Conservation (phyloP, 2,113 vertebrate species). For the Oreotrochilus melanogaster region DNA sequence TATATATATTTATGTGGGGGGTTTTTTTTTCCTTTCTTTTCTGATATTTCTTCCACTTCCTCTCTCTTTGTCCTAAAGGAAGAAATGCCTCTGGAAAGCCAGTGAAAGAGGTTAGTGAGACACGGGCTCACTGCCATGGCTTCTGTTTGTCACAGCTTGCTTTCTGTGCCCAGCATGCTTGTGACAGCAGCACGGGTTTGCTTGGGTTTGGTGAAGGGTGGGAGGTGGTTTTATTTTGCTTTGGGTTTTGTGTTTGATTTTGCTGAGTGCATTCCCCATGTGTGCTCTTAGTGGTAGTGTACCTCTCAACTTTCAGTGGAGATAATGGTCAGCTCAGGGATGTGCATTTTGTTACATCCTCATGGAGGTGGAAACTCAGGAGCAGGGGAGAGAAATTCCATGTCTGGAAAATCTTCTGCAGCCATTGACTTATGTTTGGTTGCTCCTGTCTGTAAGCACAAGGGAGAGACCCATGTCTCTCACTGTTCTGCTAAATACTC, state of each 20-base stretch:
- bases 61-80: constrained; percentile 83
- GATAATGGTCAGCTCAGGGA: background rate
- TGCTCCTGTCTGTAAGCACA: constrained; percentile 12
- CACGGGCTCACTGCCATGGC: constrained; percentile 79
- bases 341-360: background rate
- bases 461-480: background rate
- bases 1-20: constrained; percentile 51
- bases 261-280: constrained; percentile 69
- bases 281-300: constrained; percentile 61
- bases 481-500: background rate
- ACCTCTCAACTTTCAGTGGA: constrained; percentile 74
- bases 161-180: constrained; percentile 78
- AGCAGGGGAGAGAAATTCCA: background rate
- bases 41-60: constrained; percentile 78
- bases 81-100: constrained; percentile 94
- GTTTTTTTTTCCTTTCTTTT: constrained; percentile 56
- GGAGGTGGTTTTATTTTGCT: background rate
- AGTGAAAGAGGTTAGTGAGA: constrained; percentile 96
- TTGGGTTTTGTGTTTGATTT: constrained; percentile 53
- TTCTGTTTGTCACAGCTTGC: constrained; percentile 81
- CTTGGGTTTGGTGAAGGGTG: constrained; percentile 2
- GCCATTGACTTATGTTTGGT: constrained; percentile 21
- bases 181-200: constrained; percentile 70
- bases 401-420: background rate
- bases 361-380: constrained; percentile 1